Evolutionary conservation across 2,797 vertebrate species (phyloP).

Genomic region (Amazona finschi): DNA sequence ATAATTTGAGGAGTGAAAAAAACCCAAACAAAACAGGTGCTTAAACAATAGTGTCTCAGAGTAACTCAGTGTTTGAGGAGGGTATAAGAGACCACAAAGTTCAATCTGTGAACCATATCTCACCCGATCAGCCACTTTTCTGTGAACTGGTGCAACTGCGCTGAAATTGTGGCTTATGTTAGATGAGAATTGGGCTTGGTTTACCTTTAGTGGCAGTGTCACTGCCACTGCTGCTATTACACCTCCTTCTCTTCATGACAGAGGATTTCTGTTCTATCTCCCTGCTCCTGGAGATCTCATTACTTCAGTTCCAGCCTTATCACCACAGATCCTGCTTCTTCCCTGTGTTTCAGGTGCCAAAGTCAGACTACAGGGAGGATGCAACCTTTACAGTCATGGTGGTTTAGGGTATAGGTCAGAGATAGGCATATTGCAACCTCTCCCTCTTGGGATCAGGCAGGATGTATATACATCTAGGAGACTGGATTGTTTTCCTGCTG

Average conservation of each 20-base stretch:
- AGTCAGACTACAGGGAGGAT: neutral
- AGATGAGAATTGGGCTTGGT: neutral
- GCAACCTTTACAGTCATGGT: neutral
- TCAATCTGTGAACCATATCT: neutral
- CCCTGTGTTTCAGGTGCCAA: neutral
- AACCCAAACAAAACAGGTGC: neutral
- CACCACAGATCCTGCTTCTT: neutral
- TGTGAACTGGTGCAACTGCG: neutral
- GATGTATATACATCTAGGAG: neutral
- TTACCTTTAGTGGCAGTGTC: neutral
- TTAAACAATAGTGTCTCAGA: neutral
- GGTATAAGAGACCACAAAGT: neutral
- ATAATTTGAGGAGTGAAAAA: neutral
- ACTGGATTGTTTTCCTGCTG: neutral
- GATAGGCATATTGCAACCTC: neutral
- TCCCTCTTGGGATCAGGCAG: neutral
- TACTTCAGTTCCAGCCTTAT: neutral
- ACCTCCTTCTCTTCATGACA: neutral
- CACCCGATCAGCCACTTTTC: neutral
- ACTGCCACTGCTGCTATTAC: neutral
- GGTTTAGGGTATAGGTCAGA: neutral
- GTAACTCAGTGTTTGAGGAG: neutral
- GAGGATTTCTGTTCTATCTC: neutral
- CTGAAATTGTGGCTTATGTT: neutral
- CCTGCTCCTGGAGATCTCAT: neutral